Conservation (phyloP, 2,113 vertebrate species). For the Crotalus horridus region DNA sequence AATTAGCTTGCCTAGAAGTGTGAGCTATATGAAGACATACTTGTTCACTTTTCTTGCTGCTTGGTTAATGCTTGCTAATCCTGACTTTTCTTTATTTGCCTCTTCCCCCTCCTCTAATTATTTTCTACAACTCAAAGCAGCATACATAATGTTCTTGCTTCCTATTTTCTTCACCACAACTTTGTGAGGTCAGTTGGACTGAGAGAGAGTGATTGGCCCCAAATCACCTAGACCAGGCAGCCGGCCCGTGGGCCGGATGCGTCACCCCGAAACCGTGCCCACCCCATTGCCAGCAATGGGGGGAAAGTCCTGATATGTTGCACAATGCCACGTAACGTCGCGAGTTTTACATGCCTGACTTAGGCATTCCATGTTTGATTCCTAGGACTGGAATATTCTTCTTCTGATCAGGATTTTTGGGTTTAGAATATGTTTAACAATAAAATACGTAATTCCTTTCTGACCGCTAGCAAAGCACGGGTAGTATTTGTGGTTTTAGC, state of each 20-base stretch:
- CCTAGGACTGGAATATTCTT: neutral
- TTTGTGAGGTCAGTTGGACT: neutral
- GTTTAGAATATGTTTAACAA: neutral
- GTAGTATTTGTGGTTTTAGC: neutral
- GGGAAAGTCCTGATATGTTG: too few relatives aligned
- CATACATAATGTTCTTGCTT: neutral
- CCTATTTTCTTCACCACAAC: neutral
- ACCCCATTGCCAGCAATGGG: too few relatives aligned
- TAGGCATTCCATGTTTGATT: neutral
- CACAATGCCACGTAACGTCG: fast-evolving
- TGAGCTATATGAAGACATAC: fast-evolving
- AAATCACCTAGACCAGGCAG: neutral
- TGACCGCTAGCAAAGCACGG: neutral
- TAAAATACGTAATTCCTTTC: neutral
- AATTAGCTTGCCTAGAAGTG: neutral
- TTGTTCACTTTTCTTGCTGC: constrained; percentile 4
- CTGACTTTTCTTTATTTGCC: neutral
- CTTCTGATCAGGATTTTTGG: neutral
- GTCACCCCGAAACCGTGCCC: too few relatives aligned
- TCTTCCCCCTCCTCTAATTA: neutral
- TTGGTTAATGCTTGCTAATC: neutral
- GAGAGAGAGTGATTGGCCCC: neutral
- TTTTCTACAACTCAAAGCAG: neutral
- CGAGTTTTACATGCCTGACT: too few relatives aligned
- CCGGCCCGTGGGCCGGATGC: too few relatives aligned